Percentiles rank a stretch among this genome's conserved stretches.
phyloP scores from a whole-genome alignment of 2,888 invertebrate genomes.

The Eupithecia vulgata region DNA sequence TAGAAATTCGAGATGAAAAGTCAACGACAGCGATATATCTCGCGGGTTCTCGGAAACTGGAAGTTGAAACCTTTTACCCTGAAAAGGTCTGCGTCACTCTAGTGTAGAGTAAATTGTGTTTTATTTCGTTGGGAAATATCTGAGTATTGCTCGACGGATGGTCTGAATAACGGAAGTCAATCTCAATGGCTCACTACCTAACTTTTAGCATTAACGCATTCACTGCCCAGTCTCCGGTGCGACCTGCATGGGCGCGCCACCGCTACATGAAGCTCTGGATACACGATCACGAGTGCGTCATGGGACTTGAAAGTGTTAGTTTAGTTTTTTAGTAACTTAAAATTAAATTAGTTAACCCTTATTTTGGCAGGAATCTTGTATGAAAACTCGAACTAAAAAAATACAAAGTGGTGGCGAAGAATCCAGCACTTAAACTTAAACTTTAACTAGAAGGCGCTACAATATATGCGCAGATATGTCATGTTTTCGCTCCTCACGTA shows the following conservation, averaged over 20 bases:
- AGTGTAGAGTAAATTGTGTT: background rate
- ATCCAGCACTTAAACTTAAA: background rate
- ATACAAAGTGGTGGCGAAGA: background rate
- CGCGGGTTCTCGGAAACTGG: slow-evolving; percentile 36
- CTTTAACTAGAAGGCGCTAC: background rate
- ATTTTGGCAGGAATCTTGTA: background rate
- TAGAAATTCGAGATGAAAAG: slow-evolving; percentile 36
- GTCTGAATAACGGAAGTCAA: background rate
- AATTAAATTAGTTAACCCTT: background rate
- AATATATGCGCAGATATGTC: background rate
- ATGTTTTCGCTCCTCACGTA: background rate
- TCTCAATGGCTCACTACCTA: too few species aligned
- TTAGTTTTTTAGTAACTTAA: too few species aligned
- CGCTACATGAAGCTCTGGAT: too few species aligned
- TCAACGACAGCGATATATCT: slow-evolving; percentile 40
- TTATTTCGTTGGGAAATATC: background rate
- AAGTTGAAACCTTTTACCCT: slow-evolving; percentile 24
- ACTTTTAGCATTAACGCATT: too few species aligned
- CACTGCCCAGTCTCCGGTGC: too few species aligned
- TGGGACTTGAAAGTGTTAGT: too few species aligned
- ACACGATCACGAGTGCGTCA: too few species aligned
- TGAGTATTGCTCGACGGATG: slow-evolving; percentile 15
- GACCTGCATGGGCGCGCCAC: too few species aligned
- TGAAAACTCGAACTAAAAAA: background rate
- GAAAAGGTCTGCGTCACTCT: slow-evolving; percentile 10